A percentile compares a stretch with the other conserved stretches of the same genome.
Conservation (phyloP, 2,797 vertebrate genomes). For the Columba guinea region DNA sequence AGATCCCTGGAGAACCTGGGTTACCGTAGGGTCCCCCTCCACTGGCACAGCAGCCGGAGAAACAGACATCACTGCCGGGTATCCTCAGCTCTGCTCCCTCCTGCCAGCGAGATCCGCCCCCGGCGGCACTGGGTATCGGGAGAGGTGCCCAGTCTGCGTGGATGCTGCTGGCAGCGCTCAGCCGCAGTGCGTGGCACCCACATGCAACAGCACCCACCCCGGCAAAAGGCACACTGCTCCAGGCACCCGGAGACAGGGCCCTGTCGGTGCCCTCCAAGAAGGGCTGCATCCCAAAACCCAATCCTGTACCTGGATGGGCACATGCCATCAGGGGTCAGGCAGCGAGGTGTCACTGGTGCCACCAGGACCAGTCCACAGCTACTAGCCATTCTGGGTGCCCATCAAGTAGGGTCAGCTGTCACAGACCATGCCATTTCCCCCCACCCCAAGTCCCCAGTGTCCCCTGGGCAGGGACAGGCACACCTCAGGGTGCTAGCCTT, state of each 20-base stretch:
- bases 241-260: neutral
- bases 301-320: accelerated
- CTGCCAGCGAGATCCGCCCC: constrained; percentile 2
- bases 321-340: accelerated
- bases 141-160: neutral
- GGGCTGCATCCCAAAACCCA: neutral
- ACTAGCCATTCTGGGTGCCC: neutral
- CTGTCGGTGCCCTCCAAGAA: neutral
- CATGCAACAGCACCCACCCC: neutral
- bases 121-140: accelerated
- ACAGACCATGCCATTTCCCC: neutral
- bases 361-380: neutral
- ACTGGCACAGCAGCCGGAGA: neutral
- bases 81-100: neutral
- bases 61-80: neutral
- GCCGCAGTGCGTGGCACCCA: neutral
- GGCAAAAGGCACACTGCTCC: neutral
- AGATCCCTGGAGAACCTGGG: neutral
- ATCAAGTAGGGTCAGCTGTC: neutral
- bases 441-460: neutral
- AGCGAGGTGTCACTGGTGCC: neutral
- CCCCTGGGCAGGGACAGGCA: accelerated
- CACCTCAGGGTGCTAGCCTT: neutral
- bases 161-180: accelerated
- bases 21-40: neutral